Base-by-base conservation (phyloP, 2,797 vertebrate species). In the Antrozous pallidus region DNA sequence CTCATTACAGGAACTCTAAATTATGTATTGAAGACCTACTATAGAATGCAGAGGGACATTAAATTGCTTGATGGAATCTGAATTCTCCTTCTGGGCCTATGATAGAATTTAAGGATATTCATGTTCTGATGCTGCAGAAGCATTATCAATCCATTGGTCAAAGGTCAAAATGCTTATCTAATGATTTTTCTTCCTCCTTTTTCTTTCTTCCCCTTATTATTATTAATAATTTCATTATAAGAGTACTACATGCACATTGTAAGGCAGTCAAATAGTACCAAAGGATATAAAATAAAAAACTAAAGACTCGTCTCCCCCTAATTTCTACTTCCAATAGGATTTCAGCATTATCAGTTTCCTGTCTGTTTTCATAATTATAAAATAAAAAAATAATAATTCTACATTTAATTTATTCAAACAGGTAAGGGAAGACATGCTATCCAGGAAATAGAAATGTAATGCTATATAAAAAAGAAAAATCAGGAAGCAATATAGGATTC, bases 1-100 rank as follows among this genome's bases (percentile, higher is more conserved):
- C 67, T 96, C 95, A 97, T 97, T 97, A 96, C 31, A 63, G 31
- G 47, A 42, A 69, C 4, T 56, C 78, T 97, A 94, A 97, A 97
- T 97, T 97, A 97, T 97, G 92, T 92, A 97, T 95, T 49, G 70
- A 92, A 86, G 92, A 93, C 33, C 95, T 96, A 77, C 96, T 97
- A 86, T 86, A 90, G 78, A 96, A 97, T 93, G 88, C 97, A 97
- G 70, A 96, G 7, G 20, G 74, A 85, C 74, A 90, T 97, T 96
- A 95, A 96, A 67, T 77, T 89, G 69, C 70, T 83, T 94, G 90
- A 96, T 95, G 92, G 85, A 97, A 95, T n/a, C 13, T 45, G 58
- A 94, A 65, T 85, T 93, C 49, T 91, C 74, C 69, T 26, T 84
- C 90, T 40, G 51, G 31, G 56, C 11, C n/a, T 81, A 33, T 74